These are phyloP conservation scores for Microtus ochrogaster DNA, from an alignment of 2,113 vertebrate genomes.

Conservation along the genomic window DNA sequence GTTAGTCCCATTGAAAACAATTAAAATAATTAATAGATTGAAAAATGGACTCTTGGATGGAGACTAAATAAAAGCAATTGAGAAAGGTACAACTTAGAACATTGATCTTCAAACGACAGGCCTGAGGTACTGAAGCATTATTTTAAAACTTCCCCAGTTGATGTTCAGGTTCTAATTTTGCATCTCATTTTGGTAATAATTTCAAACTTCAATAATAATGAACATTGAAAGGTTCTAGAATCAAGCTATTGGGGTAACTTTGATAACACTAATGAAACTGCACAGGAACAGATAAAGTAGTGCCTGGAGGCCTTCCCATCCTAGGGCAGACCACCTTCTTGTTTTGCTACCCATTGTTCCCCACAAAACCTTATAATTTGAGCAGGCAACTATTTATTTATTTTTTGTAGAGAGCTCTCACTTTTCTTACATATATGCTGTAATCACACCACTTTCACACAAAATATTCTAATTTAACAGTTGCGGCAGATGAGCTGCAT, in stretches of 20 bases:
- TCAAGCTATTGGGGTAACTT: not conserved
- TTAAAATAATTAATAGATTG: conserved; percentile 49
- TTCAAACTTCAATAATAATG: not conserved
- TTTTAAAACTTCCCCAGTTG: not conserved
- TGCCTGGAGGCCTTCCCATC: not conserved
- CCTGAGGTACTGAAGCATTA: not conserved
- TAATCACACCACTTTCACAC: not conserved
- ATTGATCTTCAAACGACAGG: conserved; percentile 29
- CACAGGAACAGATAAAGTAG: not conserved
- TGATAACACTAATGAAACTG: not conserved
- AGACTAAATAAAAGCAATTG: conserved; percentile 37
- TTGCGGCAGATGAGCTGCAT: not conserved
- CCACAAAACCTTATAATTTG: not conserved
- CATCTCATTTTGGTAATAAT: not conserved
- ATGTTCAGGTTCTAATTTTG: not conserved
- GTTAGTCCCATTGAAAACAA: conserved; percentile 6
- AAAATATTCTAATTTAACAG: not conserved
- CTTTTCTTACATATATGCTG: not conserved
- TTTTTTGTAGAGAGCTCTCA: not conserved
- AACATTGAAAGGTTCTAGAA: not conserved
- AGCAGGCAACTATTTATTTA: not conserved
- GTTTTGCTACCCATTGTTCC: not conserved
- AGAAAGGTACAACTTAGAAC: not conserved
- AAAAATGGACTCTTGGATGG: not conserved
- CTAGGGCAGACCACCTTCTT: not conserved